Percentiles rank a stretch among this genome's conserved stretches.
These are phyloP conservation scores for Sylvia borin DNA, from an alignment of 2,797 vertebrate genomes.

Conservation along the genomic window DNA sequence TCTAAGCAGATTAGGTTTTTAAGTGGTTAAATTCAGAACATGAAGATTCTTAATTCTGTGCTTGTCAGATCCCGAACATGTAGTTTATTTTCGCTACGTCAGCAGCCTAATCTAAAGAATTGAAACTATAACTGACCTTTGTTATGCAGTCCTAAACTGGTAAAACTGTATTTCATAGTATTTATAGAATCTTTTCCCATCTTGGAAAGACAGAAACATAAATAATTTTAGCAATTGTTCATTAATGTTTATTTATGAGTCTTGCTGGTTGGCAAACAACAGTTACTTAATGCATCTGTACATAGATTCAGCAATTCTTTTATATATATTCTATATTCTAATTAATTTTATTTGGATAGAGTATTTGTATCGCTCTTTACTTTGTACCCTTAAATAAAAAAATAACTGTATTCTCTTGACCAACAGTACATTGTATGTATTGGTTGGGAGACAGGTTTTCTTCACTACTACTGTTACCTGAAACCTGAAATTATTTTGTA, in stretches of 20 bases:
- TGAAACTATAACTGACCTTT: not conserved
- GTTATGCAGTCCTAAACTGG: not conserved
- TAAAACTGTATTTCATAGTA: not conserved
- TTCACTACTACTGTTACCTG: not conserved
- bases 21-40: not conserved
- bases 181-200: not conserved
- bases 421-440: not conserved
- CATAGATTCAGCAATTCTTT: not conserved
- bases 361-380: not conserved
- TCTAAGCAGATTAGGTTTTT: not conserved
- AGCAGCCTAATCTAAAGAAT: not conserved
- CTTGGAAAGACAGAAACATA: not conserved
- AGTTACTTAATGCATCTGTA: not conserved
- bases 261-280: not conserved
- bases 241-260: not conserved
- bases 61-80: not conserved
- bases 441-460: not conserved
- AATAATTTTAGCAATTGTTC: not conserved
- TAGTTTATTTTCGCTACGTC: not conserved
- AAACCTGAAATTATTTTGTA: not conserved
- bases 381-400: not conserved
- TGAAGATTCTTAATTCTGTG: not conserved
- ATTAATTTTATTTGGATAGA: not conserved
- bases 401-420: not conserved
- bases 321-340: not conserved